Percentiles rank a stretch among this genome's conserved stretches.
Conservation (phyloP, 2,888 invertebrate genomes). For the Drosophila borborema region DNA sequence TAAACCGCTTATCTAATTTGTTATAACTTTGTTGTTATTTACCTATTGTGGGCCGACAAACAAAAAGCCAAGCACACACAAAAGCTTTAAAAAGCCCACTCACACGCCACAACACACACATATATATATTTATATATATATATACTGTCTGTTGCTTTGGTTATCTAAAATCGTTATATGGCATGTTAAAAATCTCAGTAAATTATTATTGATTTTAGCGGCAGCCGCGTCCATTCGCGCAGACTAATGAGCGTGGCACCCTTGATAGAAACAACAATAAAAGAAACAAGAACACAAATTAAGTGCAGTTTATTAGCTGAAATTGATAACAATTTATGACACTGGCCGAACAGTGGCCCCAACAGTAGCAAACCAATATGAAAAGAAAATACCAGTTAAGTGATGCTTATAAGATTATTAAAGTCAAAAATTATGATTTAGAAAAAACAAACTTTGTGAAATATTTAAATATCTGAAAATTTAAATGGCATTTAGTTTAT, state of each 20-base stretch:
- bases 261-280: constrained; percentile 21
- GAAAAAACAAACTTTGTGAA: not conserved
- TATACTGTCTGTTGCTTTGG: constrained; percentile 1
- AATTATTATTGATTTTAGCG: constrained; percentile 72
- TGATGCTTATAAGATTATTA: too few relatives aligned
- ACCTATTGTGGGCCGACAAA: constrained; percentile 58
- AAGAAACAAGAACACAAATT: constrained; percentile 20
- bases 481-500: not conserved
- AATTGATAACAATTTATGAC: constrained; percentile 62
- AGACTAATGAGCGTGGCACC: constrained; percentile 53
- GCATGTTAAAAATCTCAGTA: constrained; percentile 68
- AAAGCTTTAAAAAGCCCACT: constrained; percentile 48
- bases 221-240: constrained; percentile 21
- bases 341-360: constrained; percentile 4
- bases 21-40: constrained; percentile 70
- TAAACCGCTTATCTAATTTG: constrained; percentile 77
- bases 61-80: constrained; percentile 62
- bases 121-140: not conserved
- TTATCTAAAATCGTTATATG: constrained; percentile 66
- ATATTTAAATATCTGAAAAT: too few relatives aligned
- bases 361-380: not conserved
- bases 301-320: constrained; percentile 58
- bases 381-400: too few relatives aligned
- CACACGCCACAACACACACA: constrained; percentile 35
- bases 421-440: not conserved